These are phyloP conservation scores for Micromesistius poutassou DNA, from an alignment of 2,797 vertebrate genomes.

Conservation along the genomic window DNA sequence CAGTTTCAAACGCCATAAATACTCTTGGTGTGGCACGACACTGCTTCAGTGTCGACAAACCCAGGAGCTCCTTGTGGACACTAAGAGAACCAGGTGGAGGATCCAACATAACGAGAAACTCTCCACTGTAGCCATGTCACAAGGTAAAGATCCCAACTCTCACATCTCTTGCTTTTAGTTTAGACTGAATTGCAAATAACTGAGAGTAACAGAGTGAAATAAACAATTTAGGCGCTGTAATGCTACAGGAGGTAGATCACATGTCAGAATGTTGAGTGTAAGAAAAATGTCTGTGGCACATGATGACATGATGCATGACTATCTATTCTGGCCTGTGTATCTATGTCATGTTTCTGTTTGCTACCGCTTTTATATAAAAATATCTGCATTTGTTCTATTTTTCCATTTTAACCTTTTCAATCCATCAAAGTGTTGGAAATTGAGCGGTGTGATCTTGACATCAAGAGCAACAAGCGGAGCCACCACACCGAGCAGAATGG, in stretches of 20 bases:
- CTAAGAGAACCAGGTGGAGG: not conserved
- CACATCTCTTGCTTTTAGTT: not conserved
- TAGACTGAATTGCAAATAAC: not conserved
- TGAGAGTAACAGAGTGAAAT: not conserved
- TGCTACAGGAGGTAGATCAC: not conserved
- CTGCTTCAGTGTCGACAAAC: not conserved
- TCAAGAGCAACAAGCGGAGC: conserved; percentile 69
- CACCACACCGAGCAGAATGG: conserved; percentile 75
- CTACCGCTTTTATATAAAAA: not conserved
- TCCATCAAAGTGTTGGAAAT: conserved; percentile 71
- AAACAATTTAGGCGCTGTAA: not conserved
- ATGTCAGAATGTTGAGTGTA: not conserved
- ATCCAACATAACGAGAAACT: not conserved
- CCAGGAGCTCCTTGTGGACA: not conserved
- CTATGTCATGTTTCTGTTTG: not conserved
- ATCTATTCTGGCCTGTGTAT: not conserved
- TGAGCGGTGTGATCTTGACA: conserved; percentile 75
- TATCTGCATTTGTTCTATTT: not conserved
- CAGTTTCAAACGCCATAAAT: conserved; percentile 58
- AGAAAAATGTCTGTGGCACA: not conserved
- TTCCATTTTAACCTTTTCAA: not conserved
- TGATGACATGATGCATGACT: not conserved
- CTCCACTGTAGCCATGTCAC: conserved; percentile 49
- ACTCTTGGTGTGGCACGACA: conserved; percentile 8
- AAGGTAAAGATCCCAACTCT: conserved; percentile 41